These are phyloP conservation scores for Neolamprologus longior DNA, from an alignment of 2,113 vertebrate genomes.

Conservation along the genomic window DNA sequence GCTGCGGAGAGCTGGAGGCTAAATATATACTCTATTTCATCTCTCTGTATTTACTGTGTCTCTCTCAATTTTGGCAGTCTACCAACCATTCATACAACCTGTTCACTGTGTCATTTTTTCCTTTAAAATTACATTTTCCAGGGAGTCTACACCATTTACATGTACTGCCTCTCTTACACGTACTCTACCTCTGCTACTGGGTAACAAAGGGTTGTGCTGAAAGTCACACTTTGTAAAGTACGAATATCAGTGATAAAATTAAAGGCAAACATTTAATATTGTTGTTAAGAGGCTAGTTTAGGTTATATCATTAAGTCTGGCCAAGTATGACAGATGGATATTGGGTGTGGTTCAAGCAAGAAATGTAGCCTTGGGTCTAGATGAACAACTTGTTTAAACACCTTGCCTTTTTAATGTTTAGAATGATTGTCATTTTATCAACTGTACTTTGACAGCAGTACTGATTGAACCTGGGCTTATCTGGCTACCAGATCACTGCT, in stretches of 20 bases:
- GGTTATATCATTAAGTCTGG: background rate
- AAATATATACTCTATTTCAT: background rate
- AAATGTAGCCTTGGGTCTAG: background rate
- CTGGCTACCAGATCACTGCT: background rate
- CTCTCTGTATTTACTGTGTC: background rate
- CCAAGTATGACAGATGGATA: background rate
- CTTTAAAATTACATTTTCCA: background rate
- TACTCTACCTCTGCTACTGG: background rate
- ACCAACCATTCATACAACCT: background rate
- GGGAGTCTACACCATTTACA: background rate
- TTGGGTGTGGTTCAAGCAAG: background rate
- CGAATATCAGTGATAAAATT: background rate
- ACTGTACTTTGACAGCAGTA: background rate
- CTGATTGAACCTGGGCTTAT: background rate
- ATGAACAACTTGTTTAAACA: background rate
- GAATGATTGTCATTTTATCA: background rate
- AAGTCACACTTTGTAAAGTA: background rate
- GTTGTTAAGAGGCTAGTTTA: background rate
- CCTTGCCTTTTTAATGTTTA: background rate
- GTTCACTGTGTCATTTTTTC: background rate
- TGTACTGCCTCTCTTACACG: background rate
- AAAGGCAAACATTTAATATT: background rate
- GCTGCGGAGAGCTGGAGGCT: background rate
- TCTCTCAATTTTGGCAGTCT: background rate
- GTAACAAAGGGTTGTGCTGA: background rate